Conservation (phyloP, 2,888 invertebrate genomes). For the Tromatobia lineatoria region DNA sequence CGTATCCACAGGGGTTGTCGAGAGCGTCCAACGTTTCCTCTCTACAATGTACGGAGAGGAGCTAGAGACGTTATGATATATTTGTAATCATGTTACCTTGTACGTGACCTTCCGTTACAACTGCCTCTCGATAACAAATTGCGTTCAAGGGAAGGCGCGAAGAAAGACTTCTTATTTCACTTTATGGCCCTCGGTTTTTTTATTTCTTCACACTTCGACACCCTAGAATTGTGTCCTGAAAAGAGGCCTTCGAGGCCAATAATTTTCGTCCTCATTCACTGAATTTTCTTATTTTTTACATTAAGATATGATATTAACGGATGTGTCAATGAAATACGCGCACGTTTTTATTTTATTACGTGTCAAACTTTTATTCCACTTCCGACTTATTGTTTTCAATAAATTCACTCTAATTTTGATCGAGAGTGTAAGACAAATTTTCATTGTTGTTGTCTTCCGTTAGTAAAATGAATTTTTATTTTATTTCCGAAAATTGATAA, state of each 20-base stretch:
- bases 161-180: slow-evolving; percentile 64
- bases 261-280: slow-evolving; percentile 37
- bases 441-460: too few relatives aligned
- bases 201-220: slow-evolving; percentile 47
- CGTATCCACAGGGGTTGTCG: slow-evolving; percentile 30
- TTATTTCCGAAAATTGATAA: too few relatives aligned
- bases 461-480: too few relatives aligned
- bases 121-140: slow-evolving; percentile 82
- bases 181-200: slow-evolving; percentile 47
- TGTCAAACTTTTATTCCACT: neutral
- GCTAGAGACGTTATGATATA: slow-evolving; percentile 83
- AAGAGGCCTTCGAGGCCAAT: slow-evolving; percentile 52
- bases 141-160: slow-evolving; percentile 63
- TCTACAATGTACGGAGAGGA: slow-evolving; percentile 61
- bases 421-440: too few relatives aligned
- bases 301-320: neutral
- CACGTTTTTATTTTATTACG: neutral
- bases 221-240: slow-evolving; percentile 1
- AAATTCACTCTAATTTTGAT: neutral
- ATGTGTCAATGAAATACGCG: neutral
- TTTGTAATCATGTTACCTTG: slow-evolving; percentile 84
- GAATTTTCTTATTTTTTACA: slow-evolving; percentile 5
- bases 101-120: slow-evolving; percentile 84
- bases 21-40: slow-evolving; percentile 47
- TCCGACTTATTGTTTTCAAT: neutral